Conservation (phyloP, 2,888 invertebrate species). For the Mythimna impura region DNA sequence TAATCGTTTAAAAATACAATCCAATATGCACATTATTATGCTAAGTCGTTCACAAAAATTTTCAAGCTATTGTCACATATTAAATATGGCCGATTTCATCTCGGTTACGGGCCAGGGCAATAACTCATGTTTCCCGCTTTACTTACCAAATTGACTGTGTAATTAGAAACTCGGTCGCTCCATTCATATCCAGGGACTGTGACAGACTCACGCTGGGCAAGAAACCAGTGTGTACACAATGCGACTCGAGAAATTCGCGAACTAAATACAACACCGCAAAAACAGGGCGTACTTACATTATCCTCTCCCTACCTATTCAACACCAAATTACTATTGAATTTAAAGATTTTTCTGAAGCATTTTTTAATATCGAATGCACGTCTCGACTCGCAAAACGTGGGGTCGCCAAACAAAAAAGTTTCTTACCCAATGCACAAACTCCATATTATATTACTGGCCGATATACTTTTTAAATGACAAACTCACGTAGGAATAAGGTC, state of each 20-base stretch:
- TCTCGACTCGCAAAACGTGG: conserved; percentile 76
- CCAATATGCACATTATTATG: conserved; percentile 78
- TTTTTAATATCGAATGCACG: conserved; percentile 85
- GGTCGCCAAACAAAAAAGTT: conserved; percentile 75
- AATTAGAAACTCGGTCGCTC: conserved; percentile 84
- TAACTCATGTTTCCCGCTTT: conserved; percentile 87
- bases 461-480: conserved; percentile 72
- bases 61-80: conserved; percentile 77
- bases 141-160: conserved; percentile 88
- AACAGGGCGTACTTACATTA: conserved; percentile 86
- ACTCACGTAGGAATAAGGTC: conserved; percentile 79
- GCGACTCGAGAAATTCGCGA: conserved; percentile 85
- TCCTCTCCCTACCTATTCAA: conserved; percentile 84
- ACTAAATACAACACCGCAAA: conserved; percentile 89
- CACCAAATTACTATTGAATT: conserved; percentile 89
- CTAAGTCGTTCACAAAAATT: conserved; percentile 75
- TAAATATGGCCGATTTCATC: conserved; percentile 85
- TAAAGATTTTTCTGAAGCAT: conserved; percentile 87
- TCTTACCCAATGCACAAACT: conserved; percentile 68
- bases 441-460: conserved; percentile 58
- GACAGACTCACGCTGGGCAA: conserved; percentile 85
- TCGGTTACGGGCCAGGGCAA: conserved; percentile 83
- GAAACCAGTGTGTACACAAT: conserved; percentile 88
- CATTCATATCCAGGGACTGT: conserved; percentile 79
- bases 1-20: conserved; percentile 80